These are phyloP conservation scores for Melieria crassipennis DNA, from an alignment of 2,888 invertebrate genomes.

Conservation along the genomic window DNA sequence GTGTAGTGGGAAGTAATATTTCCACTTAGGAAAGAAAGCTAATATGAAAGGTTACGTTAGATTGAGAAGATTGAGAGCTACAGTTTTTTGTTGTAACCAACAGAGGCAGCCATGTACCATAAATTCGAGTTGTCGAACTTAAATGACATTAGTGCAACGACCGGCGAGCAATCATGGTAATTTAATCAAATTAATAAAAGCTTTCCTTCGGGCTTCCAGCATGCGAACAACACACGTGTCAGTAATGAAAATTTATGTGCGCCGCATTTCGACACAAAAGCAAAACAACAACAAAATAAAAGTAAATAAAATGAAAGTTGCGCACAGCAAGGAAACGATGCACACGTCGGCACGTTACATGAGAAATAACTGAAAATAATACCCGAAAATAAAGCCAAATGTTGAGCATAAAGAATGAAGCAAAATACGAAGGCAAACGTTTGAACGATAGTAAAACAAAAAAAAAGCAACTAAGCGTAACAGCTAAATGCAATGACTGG, in stretches of 20 bases:
- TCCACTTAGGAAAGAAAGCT: too few species aligned
- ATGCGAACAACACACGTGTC: conserved; percentile 25
- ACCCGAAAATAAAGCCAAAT: conserved; percentile 12
- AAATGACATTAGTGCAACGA: too few species aligned
- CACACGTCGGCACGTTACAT: conserved; percentile 9
- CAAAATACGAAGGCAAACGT: neutral
- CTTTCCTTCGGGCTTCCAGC: conserved; percentile 4
- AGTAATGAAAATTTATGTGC: conserved; percentile 37
- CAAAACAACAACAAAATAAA: neutral
- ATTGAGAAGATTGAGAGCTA: too few species aligned
- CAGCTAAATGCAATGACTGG: too few species aligned
- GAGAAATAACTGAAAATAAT: neutral
- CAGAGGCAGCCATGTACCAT: too few species aligned
- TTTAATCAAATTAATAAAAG: conserved; percentile 1
- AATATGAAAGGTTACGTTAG: too few species aligned
- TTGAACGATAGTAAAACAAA: neutral
- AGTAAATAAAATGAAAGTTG: neutral
- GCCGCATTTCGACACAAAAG: conserved; percentile 4
- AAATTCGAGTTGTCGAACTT: too few species aligned
- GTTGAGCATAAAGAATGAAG: conserved; percentile 35
- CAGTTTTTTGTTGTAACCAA: too few species aligned
- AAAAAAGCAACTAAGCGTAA: conserved; percentile 13
- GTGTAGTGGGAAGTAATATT: too few species aligned
- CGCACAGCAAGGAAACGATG: neutral
- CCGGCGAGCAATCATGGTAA: neutral